Percentiles rank a stretch among this genome's conserved stretches.
phyloP scores from a whole-genome alignment of 2,113 vertebrate genomes.

The Todiramphus chloris region DNA sequence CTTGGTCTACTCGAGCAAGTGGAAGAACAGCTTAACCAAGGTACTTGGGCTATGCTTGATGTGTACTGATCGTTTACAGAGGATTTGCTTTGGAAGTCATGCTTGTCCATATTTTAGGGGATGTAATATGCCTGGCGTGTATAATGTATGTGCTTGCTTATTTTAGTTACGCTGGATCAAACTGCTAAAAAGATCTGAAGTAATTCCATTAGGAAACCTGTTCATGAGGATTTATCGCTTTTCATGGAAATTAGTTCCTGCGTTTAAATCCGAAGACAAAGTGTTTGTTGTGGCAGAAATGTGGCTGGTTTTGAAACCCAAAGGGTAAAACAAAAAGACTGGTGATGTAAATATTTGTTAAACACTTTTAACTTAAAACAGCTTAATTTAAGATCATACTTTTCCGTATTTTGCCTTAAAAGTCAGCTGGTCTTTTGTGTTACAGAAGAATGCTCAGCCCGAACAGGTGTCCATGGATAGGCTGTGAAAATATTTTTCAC shows the following conservation, averaged over 20 bases:
- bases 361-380: neutral
- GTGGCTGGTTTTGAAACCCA: neutral
- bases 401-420: neutral
- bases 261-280: neutral
- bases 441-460: neutral
- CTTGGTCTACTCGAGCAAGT: constrained; percentile 92
- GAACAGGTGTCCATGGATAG: neutral
- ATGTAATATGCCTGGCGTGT: neutral
- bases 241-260: neutral
- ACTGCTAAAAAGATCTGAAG: neutral
- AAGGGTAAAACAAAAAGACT: neutral
- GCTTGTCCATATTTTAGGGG: neutral
- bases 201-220: constrained; percentile 16
- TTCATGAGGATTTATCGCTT: neutral
- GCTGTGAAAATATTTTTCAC: neutral
- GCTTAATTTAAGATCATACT: neutral
- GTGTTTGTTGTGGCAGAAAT: neutral
- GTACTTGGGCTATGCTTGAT: constrained; percentile 70
- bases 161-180: neutral
- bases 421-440: neutral
- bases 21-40: constrained; percentile 89
- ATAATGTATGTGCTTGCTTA: neutral
- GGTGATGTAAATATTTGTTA: neutral
- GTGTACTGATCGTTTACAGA: neutral
- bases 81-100: neutral